Conservation (phyloP, 2,888 invertebrate genomes). For the Pachydiplax longipennis region DNA sequence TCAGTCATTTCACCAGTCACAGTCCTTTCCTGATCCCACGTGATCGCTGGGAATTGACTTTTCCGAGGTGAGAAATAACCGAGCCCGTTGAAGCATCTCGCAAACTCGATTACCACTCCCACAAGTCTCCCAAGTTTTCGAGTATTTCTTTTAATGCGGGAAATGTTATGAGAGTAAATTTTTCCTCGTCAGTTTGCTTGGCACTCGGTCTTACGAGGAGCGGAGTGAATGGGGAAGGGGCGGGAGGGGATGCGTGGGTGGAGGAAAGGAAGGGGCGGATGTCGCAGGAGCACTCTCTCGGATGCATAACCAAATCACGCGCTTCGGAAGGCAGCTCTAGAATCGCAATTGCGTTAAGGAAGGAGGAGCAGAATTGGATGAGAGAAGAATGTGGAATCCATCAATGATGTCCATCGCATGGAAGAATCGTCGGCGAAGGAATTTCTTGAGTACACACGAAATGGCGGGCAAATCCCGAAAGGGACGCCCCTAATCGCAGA, state of each 20-base stretch:
- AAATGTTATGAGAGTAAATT: no score
- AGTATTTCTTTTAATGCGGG: no score
- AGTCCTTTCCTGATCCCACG: no score
- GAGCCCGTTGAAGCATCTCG: no score
- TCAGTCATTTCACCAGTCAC: no score
- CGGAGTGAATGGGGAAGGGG: not conserved
- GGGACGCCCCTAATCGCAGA: not conserved
- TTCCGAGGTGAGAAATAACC: no score
- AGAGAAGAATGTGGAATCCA: not conserved
- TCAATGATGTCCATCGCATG: not conserved
- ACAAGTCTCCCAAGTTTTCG: no score
- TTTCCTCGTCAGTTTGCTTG: no score
- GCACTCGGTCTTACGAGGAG: not conserved
- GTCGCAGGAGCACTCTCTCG: not conserved
- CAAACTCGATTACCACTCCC: no score
- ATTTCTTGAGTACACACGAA: not conserved
- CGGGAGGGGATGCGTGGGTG: not conserved
- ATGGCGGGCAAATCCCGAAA: not conserved
- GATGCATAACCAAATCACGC: conserved; percentile 42
- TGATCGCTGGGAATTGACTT: no score
- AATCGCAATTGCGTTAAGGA: conserved; percentile 38
- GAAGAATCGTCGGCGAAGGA: not conserved
- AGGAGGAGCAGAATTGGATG: not conserved
- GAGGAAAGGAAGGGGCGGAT: not conserved
- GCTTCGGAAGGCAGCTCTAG: conserved; percentile 19